These are phyloP conservation scores for Synchiropus splendidus DNA, from an alignment of 2,113 vertebrate species.

Conservation along the genomic window DNA sequence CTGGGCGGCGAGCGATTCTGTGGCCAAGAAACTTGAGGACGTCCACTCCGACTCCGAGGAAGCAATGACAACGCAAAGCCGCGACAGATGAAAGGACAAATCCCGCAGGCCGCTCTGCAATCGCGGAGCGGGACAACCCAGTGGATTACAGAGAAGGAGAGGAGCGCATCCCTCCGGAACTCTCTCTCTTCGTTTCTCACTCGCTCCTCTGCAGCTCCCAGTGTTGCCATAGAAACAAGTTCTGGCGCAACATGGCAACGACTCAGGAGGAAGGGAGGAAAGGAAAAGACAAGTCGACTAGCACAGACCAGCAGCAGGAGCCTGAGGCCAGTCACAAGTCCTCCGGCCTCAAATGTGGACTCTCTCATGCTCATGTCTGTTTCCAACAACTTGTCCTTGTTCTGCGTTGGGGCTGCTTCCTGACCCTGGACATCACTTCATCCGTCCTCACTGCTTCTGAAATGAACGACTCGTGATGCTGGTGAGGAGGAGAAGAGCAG, in stretches of 20 bases:
- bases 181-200: constrained; percentile 1
- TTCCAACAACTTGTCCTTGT: constrained; percentile 18
- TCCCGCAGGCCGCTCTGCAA: constrained; percentile 2
- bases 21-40: too few relatives aligned
- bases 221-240: constrained; percentile 59
- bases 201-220: constrained; percentile 28
- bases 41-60: too few relatives aligned
- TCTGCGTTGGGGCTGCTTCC: too few relatives aligned
- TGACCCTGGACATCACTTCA: too few relatives aligned
- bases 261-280: constrained; percentile 24
- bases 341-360: too few relatives aligned
- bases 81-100: constrained; percentile 3
- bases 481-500: too few relatives aligned
- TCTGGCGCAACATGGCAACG: constrained; percentile 36
- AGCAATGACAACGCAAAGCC: constrained; percentile 1
- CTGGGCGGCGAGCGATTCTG: too few relatives aligned
- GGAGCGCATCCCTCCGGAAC: constrained; percentile 33
- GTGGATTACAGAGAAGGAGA: constrained; percentile 33
- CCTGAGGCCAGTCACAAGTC: constrained; percentile 20
- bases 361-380: too few relatives aligned
- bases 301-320: constrained; percentile 17
- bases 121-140: constrained; percentile 25
- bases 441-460: too few relatives aligned
- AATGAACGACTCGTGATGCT: too few relatives aligned
- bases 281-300: constrained; percentile 31